Base-by-base conservation (phyloP, 2,113 vertebrate species). In the Myotis yumanensis region DNA sequence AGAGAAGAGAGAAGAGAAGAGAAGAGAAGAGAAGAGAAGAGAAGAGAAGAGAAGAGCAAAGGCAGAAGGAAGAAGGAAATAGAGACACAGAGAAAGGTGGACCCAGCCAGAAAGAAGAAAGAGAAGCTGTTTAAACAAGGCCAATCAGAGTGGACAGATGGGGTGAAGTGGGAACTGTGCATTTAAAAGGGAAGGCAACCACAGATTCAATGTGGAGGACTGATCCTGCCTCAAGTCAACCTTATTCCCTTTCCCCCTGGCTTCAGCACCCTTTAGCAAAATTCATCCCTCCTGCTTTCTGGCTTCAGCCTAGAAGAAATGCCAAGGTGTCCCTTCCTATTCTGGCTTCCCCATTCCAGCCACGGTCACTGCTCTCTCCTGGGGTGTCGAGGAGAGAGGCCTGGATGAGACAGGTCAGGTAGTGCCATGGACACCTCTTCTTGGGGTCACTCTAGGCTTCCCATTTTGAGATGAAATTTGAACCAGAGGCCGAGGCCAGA, bases 131-230 rank as follows among this genome's bases (percentile, higher is more conserved):
- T 90, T 93, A 93, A 89, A 95, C 93, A 95, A 97, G 97, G 98
- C 97, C 95, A 97, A 96, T 97, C 97, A 97, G 96, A 94, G 98
- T 97, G 97, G 95, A 97, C 94, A 94, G 89, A 93, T 97, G 97
- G 95, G 73, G 96, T 66, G 89, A 97, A 98, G 97, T 86, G 96
- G 97, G 97, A 97, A 94, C 8, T 0, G 85, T 92, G 97, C 93
- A 98, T 99, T 99, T 98, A 98, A 99, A 99, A 99, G 99, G 99
- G 99, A 99, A 99, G 99, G 98, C 96, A 98, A 98, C 98, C 48
- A 22, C n/a, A 16, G 23, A 12, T n/a, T 84, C 46, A 32, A n/a
- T 72, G 54, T 46, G 48, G 30, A 72, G 52, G 30, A 16, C 1
- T 1, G 48, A 54, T 43, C 75, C 59, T 72, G 71, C 59, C 32